Evolutionary conservation across 2,888 invertebrate species (phyloP).

Genomic region (Baccha elongata): DNA sequence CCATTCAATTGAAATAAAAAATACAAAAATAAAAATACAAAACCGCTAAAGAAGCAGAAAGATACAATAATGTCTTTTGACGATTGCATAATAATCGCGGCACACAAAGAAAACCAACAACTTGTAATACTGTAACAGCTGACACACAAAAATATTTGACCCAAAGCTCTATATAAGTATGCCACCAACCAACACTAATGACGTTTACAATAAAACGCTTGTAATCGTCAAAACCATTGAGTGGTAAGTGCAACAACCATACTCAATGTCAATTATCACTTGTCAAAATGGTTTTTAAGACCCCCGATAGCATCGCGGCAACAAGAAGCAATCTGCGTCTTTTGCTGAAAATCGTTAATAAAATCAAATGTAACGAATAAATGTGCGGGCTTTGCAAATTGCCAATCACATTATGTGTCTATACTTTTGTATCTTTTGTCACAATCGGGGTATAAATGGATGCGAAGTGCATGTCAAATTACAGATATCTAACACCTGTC

Average conservation of each 20-base stretch:
- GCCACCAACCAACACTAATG: slow-evolving; percentile 19
- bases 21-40: slow-evolving; percentile 6
- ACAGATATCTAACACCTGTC: slow-evolving; percentile 29
- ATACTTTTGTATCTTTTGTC: slow-evolving; percentile 13
- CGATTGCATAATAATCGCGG: slow-evolving; percentile 43
- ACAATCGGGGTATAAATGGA: slow-evolving; percentile 16
- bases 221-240: slow-evolving; percentile 22
- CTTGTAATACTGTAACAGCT: slow-evolving; percentile 26
- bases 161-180: slow-evolving; percentile 10
- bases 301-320: slow-evolving; percentile 26
- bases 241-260: slow-evolving; percentile 24
- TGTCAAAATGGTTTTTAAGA: slow-evolving; percentile 42
- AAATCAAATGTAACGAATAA: slow-evolving; percentile 27
- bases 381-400: slow-evolving; percentile 41
- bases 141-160: slow-evolving; percentile 45
- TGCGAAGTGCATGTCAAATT: slow-evolving; percentile 22
- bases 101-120: slow-evolving; percentile 4
- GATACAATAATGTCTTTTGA: slow-evolving; percentile 25
- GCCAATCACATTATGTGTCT: slow-evolving; percentile 43
- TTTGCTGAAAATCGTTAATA: slow-evolving; percentile 1
- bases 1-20: slow-evolving; percentile 1
- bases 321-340: slow-evolving; percentile 20
- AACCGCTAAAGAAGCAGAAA: slow-evolving; percentile 37
- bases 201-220: slow-evolving; percentile 62
- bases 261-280: slow-evolving; percentile 59